phyloP scores from a whole-genome alignment of 2,797 vertebrate species.

The Mionectes olivaceus region DNA sequence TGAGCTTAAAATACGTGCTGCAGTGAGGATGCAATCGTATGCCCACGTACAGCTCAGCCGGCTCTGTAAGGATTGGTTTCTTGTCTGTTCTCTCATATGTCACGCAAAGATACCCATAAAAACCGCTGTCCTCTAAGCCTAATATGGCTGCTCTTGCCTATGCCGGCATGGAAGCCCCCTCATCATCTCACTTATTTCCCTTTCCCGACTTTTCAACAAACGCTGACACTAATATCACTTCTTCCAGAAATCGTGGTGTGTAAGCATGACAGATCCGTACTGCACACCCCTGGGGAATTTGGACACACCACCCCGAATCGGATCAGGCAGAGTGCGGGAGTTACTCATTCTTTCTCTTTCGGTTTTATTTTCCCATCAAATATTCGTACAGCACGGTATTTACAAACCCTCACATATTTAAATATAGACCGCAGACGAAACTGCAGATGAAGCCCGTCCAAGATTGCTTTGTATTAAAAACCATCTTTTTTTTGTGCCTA shows the following conservation, averaged over 20 bases:
- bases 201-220: neutral
- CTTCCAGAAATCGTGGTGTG: neutral
- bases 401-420: neutral
- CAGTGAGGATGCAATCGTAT: neutral
- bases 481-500: neutral
- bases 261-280: neutral
- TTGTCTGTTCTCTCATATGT: neutral
- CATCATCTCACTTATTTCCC: neutral
- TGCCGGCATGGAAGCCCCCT: neutral
- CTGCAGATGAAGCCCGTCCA: neutral
- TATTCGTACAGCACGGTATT: neutral
- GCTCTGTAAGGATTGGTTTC: neutral
- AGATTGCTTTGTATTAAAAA: neutral
- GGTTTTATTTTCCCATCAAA: neutral
- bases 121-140: neutral
- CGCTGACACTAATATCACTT: neutral
- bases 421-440: neutral
- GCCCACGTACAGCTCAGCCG: neutral
- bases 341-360: conserved; percentile 12
- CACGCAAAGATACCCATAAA: neutral
- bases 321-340: neutral
- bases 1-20: neutral
- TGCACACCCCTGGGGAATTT: neutral
- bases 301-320: neutral
- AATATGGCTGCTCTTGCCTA: conserved; percentile 44